Conservation (phyloP, 2,113 vertebrate species). For the Cervus canadensis region DNA sequence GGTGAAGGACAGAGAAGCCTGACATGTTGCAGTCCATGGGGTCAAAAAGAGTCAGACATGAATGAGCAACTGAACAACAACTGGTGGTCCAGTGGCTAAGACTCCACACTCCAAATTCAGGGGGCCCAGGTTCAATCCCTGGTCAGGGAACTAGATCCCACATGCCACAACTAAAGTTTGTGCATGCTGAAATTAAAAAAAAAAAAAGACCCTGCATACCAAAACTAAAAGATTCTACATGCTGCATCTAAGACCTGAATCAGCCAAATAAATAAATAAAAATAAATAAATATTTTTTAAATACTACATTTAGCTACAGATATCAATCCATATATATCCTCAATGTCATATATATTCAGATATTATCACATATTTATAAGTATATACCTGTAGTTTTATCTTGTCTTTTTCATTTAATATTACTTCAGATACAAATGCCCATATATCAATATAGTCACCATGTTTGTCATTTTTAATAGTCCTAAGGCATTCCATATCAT, state of each 20-base stretch:
- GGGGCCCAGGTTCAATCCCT: neutral
- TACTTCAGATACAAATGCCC: neutral
- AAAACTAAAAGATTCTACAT: neutral
- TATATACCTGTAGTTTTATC: neutral
- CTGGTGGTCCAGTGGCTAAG: neutral
- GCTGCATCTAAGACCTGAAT: neutral
- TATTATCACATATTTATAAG: conserved; percentile 1
- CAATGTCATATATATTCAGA: neutral
- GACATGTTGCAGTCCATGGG: too few species aligned
- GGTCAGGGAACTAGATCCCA: neutral
- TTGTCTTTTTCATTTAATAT: conserved; percentile 13
- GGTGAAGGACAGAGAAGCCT: too few species aligned
- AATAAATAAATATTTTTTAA: neutral
- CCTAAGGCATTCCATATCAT: neutral
- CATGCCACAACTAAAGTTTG: neutral
- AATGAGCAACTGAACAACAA: neutral
- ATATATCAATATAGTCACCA: neutral
- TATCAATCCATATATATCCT: neutral
- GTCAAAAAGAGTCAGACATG: too few species aligned
- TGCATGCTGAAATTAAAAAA: neutral
- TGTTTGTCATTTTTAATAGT: conserved; percentile 6
- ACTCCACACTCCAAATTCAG: neutral
- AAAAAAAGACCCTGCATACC: neutral
- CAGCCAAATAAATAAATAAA: neutral
- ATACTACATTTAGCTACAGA: neutral